A percentile compares a stretch with the other conserved stretches of the same genome.
Evolutionary conservation across 1,140 invertebrate genomes (phyloP).

Genomic region (Neodiprion pinetum): DNA sequence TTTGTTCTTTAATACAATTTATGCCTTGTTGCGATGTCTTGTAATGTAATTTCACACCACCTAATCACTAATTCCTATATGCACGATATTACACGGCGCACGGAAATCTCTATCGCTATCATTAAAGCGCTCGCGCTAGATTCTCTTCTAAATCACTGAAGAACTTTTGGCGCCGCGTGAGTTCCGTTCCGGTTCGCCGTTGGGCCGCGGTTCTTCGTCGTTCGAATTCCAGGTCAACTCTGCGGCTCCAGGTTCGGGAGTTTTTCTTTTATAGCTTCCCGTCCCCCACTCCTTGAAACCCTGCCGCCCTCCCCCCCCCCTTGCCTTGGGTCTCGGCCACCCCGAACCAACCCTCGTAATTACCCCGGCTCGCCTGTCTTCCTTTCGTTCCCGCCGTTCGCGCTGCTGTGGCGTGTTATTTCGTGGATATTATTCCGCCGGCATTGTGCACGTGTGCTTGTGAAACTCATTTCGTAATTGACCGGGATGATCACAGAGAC

Average conservation of each 20-base stretch:
- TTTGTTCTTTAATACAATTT: neutral
- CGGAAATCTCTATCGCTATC: too few species aligned
- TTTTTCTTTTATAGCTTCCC: slow-evolving; percentile 52
- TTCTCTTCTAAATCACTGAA: neutral
- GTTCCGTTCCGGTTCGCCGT: slow-evolving; percentile 25
- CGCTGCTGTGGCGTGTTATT: slow-evolving; percentile 39
- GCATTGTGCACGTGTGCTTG: neutral
- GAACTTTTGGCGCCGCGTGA: neutral
- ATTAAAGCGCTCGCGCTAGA: too few species aligned
- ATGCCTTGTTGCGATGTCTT: too few species aligned
- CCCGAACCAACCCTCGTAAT: slow-evolving; percentile 58
- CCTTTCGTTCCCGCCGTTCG: neutral
- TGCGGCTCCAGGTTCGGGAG: slow-evolving; percentile 47
- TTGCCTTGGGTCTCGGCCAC: slow-evolving; percentile 14
- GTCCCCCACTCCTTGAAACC: slow-evolving; percentile 33
- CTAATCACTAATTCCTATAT: too few species aligned
- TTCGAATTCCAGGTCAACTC: slow-evolving; percentile 53
- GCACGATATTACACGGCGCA: too few species aligned
- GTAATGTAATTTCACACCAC: slow-evolving; percentile 18
- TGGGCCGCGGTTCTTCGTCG: slow-evolving; percentile 33
- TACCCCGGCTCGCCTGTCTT: slow-evolving; percentile 42
- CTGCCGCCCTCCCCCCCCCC: slow-evolving; percentile 1
- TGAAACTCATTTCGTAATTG: slow-evolving; percentile 2
- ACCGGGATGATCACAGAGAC: slow-evolving; percentile 11
- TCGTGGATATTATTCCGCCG: slow-evolving; percentile 46